Percentiles rank a stretch among this genome's conserved stretches.
These are phyloP conservation scores for Arctocebus calabarensis DNA, from an alignment of 2,797 vertebrate genomes.

Conservation along the genomic window DNA sequence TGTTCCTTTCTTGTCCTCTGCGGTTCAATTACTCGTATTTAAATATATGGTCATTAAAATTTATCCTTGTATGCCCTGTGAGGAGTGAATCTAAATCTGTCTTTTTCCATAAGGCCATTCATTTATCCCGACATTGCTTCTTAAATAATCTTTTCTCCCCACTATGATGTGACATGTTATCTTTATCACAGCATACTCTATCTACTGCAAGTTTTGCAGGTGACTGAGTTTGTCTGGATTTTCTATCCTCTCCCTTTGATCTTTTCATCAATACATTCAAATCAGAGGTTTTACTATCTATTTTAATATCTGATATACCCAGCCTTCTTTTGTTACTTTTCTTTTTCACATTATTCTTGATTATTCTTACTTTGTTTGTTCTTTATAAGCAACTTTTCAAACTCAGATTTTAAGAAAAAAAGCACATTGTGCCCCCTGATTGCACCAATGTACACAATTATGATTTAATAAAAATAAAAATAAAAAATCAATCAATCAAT, in stretches of 20 bases:
- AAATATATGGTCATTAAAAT: conserved; percentile 64
- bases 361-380: conserved; percentile 27
- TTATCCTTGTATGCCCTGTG: not conserved
- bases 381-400: not conserved
- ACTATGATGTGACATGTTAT: conserved; percentile 30
- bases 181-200: not conserved
- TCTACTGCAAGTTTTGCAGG: conserved; percentile 14
- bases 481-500: too few relatives aligned
- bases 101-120: conserved; percentile 40
- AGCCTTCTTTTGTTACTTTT: not conserved
- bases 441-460: too few relatives aligned
- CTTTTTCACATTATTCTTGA: not conserved
- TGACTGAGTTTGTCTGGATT: not conserved
- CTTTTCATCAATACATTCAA: not conserved
- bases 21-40: conserved; percentile 56
- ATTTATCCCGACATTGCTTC: conserved; percentile 40
- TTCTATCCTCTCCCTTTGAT: not conserved
- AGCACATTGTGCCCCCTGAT: too few relatives aligned
- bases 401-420: not conserved
- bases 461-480: too few relatives aligned
- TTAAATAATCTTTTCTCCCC: conserved; percentile 42
- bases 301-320: not conserved
- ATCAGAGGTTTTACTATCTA: not conserved
- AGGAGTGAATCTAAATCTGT: conserved; percentile 55
- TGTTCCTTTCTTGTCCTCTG: not conserved